Conservation (phyloP, 2,888 invertebrate species). For the Torymus aiolomorphi region DNA sequence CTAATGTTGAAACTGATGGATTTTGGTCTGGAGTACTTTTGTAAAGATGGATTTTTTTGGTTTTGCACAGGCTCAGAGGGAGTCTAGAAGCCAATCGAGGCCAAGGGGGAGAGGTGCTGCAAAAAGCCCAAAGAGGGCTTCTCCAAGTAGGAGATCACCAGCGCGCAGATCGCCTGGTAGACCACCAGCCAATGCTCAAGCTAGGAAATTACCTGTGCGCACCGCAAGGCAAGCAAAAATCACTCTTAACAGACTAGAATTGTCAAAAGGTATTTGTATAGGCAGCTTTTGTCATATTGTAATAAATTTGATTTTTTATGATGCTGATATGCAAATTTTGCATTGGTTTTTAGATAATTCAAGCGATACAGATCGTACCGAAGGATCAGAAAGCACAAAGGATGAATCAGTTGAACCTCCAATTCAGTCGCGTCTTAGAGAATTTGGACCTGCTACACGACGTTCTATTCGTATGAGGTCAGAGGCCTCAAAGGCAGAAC, state of each 20-base stretch:
- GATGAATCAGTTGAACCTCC: constrained; percentile 61
- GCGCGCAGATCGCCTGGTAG: constrained; percentile 63
- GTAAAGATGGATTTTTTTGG: constrained; percentile 3
- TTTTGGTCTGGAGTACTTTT: too few relatives aligned
- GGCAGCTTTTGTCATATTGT: background rate
- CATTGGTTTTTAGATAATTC: constrained; percentile 49
- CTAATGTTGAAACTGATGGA: too few relatives aligned
- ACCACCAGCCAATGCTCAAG: constrained; percentile 55
- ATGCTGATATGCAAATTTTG: constrained; percentile 16
- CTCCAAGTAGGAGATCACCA: constrained; percentile 64
- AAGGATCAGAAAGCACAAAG: constrained; percentile 59
- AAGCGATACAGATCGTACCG: constrained; percentile 61
- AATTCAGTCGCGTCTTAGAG: constrained; percentile 65
- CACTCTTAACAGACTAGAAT: constrained; percentile 65
- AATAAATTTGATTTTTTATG: background rate
- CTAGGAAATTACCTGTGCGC: constrained; percentile 61
- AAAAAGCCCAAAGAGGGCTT: constrained; percentile 62
- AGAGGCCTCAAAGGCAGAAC: constrained; percentile 62
- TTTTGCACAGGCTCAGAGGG: constrained; percentile 63
- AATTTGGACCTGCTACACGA: constrained; percentile 63
- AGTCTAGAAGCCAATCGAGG: constrained; percentile 66
- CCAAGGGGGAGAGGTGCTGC: constrained; percentile 57
- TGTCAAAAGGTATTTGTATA: constrained; percentile 60
- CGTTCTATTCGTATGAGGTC: constrained; percentile 68
- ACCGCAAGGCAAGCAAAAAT: constrained; percentile 65